Percentiles rank a stretch among this genome's conserved stretches.
phyloP scores from a whole-genome alignment of 1,140 invertebrate species.

The Steinernema khuongi region DNA sequence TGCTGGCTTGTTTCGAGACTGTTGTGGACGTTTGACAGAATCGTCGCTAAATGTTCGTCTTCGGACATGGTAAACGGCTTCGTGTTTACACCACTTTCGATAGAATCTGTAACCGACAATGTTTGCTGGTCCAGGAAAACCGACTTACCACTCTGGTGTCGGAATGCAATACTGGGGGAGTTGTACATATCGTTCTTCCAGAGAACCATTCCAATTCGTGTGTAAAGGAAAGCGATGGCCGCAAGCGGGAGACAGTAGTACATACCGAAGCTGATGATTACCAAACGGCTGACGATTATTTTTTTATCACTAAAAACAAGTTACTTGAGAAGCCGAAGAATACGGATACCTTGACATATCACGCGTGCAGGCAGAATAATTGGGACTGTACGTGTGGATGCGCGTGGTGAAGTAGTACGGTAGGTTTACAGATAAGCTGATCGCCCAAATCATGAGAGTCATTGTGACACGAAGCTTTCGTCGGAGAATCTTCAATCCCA shows the following conservation, averaged over 20 bases:
- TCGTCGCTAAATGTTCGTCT: not conserved
- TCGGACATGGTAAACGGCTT: constrained; percentile 20
- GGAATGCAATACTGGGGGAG: constrained; percentile 25
- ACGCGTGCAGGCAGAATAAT: constrained; percentile 22
- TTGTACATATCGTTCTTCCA: constrained; percentile 43
- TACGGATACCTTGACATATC: constrained; percentile 29
- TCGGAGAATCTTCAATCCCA: constrained; percentile 54
- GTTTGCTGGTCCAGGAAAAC: constrained; percentile 3
- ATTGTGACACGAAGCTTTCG: constrained; percentile 41
- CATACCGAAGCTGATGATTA: constrained; percentile 46
- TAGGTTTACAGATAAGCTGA: constrained; percentile 41
- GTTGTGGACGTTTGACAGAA: not conserved
- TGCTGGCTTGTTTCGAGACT: constrained; percentile 13
- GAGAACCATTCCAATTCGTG: constrained; percentile 51
- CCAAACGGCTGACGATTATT: constrained; percentile 36
- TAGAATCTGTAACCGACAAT: constrained; percentile 14
- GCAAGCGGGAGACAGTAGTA: constrained; percentile 53
- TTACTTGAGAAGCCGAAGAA: not conserved
- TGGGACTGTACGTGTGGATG: constrained; percentile 6
- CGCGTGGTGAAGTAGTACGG: constrained; percentile 51
- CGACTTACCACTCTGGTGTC: constrained; percentile 20
- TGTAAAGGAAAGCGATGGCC: constrained; percentile 49
- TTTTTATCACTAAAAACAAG: constrained; percentile 24
- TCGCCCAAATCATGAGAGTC: constrained; percentile 41
- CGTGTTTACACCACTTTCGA: not conserved